These are phyloP conservation scores for Labroides dimidiatus DNA, from an alignment of 2,797 vertebrate species.

Conservation along the genomic window DNA sequence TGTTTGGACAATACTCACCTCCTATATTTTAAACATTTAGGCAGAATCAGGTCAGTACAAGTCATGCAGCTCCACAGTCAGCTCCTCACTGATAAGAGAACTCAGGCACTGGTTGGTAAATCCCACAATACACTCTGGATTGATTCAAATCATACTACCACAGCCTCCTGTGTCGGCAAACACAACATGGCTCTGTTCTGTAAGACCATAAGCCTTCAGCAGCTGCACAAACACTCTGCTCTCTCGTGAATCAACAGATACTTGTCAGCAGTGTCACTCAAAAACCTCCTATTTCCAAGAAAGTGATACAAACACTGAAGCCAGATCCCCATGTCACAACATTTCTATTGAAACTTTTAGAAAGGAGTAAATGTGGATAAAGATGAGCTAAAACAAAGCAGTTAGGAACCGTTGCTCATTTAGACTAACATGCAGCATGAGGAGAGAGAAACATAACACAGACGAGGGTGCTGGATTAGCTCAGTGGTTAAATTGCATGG, in stretches of 20 bases:
- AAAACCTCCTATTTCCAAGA: conserved; percentile 6
- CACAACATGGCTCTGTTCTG: conserved; percentile 47
- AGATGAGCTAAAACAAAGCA: background rate
- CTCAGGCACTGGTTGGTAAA: conserved; percentile 45
- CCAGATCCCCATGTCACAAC: background rate
- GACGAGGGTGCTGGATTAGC: too few relatives aligned
- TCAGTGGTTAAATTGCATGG: too few relatives aligned
- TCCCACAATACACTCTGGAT: conserved; percentile 51
- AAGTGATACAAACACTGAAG: background rate
- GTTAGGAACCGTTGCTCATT: background rate
- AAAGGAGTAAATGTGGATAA: too few relatives aligned
- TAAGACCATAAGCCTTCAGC: conserved; percentile 61
- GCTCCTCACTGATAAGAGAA: conserved; percentile 44
- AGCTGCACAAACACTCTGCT: conserved; percentile 70
- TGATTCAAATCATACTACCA: conserved; percentile 35
- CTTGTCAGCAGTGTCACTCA: conserved; percentile 24
- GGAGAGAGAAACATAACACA: background rate
- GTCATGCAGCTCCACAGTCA: conserved; percentile 23
- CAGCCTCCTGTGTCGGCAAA: conserved; percentile 63
- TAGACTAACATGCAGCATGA: background rate
- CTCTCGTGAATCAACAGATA: conserved; percentile 46
- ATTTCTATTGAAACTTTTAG: background rate
- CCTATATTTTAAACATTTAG: conserved; percentile 8
- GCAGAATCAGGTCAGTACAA: conserved; percentile 8
- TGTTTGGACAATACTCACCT: background rate